phyloP scores from a whole-genome alignment of 2,113 vertebrate genomes.

The Tetraodon nigroviridis region DNA sequence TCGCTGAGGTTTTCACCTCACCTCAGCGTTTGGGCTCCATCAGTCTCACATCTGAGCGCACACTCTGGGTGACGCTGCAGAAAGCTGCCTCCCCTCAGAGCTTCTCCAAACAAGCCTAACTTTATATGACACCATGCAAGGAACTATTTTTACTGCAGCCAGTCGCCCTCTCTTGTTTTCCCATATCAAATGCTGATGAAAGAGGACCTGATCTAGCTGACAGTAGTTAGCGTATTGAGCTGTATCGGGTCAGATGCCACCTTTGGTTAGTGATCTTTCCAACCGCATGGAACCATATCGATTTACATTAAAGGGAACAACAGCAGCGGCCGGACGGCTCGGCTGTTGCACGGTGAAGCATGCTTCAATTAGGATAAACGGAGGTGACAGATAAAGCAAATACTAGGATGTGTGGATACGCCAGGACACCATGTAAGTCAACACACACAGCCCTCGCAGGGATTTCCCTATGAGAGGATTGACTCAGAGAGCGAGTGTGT shows the following conservation, averaged over 20 bases:
- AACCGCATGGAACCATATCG: conserved; percentile 65
- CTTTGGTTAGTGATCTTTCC: conserved; percentile 65
- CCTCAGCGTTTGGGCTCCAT: background rate
- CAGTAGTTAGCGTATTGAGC: conserved; percentile 55
- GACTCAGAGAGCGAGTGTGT: background rate
- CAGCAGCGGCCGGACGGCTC: conserved; percentile 28
- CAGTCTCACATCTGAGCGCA: background rate
- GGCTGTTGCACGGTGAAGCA: conserved; percentile 37
- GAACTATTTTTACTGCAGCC: conserved; percentile 49
- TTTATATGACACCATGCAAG: conserved; percentile 47
- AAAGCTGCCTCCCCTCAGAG: conserved; percentile 1
- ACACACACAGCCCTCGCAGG: background rate
- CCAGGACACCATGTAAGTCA: conserved; percentile 2
- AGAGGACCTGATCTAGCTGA: conserved; percentile 60
- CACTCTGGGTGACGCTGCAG: conserved; percentile 2
- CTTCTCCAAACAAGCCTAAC: conserved; percentile 39
- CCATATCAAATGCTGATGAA: conserved; percentile 60
- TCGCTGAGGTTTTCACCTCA: background rate
- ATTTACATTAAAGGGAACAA: conserved; percentile 61
- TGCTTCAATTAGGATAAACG: conserved; percentile 54
- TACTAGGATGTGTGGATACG: too few relatives aligned
- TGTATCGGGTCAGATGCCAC: conserved; percentile 64
- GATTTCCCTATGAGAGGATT: too few relatives aligned
- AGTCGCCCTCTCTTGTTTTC: conserved; percentile 37
- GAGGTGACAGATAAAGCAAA: conserved; percentile 56